Evolutionary conservation across 1,140 invertebrate genomes (phyloP), one percentile per base, ranked within the genome.

Genomic region (Heliconius congener): DNA sequence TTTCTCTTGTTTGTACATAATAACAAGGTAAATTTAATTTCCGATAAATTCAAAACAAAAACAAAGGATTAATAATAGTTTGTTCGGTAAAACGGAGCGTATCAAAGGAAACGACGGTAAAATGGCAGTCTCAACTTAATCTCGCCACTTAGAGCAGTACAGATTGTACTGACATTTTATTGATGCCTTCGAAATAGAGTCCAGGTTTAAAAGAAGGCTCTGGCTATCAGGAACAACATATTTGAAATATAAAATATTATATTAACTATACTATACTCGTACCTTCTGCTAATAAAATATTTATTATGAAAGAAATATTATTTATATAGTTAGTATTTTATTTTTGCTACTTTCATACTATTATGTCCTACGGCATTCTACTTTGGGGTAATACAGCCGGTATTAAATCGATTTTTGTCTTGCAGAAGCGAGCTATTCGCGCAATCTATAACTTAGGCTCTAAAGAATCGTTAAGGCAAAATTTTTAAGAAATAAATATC

Each of bases 91-190:
- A 78, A 80, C 60, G 78, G 55, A 79, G 55, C 55, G 71, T 81
- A 82, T 84, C 81, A 84, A 84, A 81, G 81, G 77, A 81, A 82
- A 82, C 72, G 79, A 71, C 71, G 66, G 72, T 71, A 74, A 81
- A 82, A 84, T 79, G 72, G 79, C 77, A 82, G 79, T 82, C 57
- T 81, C 77, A 77, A 81, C 81, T 82, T 84, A 81, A 82, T 82
- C 71, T 82, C 60, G 71, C 74, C 77, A 66, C 82, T 81, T 80
- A 83, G 79, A 82, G 80, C 71, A 80, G 78, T 77, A 82, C 79
- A 82, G 83, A 84, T 82, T 84, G 81, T 81, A 82, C 77, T 84
- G 83, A 84, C 79, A 81, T 79, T 81, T 81, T 81, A 81, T 82
- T 84, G 83, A 84, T 81, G 81, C 77, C 75, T 81, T 77, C 74